Evolutionary conservation across 2,113 vertebrate genomes (phyloP).

Genomic region (Lates calcarifer): DNA sequence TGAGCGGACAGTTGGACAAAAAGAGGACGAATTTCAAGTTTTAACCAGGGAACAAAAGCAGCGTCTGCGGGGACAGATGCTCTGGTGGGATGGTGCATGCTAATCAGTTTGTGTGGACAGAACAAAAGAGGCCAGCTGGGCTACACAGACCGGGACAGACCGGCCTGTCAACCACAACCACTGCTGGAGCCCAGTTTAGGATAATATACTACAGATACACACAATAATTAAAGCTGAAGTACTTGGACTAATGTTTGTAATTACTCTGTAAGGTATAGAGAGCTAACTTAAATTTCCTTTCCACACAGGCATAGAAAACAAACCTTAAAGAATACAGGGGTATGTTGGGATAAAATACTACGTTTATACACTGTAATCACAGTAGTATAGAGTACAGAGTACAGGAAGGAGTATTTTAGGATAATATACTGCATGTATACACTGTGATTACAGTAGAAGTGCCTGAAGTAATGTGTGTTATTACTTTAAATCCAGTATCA

Average conservation of each 20-base stretch:
- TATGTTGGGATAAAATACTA: too few species aligned
- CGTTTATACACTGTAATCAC: too few species aligned
- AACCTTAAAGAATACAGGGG: too few species aligned
- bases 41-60: slow-evolving; percentile 60
- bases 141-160: slow-evolving; percentile 18
- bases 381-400: too few species aligned
- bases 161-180: slow-evolving; percentile 13
- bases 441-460: too few species aligned
- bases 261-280: neutral
- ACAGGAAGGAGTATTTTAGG: too few species aligned
- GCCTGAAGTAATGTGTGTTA: neutral
- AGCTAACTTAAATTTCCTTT: neutral
- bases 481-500: too few species aligned
- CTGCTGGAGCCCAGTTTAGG: neutral
- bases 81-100: slow-evolving; percentile 59
- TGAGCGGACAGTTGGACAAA: slow-evolving; percentile 49
- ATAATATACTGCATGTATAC: neutral
- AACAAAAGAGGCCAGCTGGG: slow-evolving; percentile 76
- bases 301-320: too few species aligned
- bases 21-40: slow-evolving; percentile 41
- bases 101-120: slow-evolving; percentile 61
- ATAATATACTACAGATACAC: neutral
- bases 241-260: neutral
- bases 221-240: too few species aligned
- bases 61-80: slow-evolving; percentile 74